phyloP scores from a whole-genome alignment of 2,113 vertebrate species.

The Silurus asotus region DNA sequence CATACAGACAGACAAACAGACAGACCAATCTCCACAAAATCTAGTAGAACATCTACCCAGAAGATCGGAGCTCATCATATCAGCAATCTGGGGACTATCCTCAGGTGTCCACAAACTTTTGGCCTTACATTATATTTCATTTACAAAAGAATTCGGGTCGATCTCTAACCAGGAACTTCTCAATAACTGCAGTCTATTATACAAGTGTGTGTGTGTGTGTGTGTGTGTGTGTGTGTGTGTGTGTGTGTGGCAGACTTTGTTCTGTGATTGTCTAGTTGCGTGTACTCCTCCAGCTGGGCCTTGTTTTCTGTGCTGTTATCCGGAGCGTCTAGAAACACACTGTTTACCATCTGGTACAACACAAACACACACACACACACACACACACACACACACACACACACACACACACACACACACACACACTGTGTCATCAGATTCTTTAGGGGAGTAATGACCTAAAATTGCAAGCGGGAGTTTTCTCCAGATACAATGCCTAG shows the following conservation, averaged over 20 bases:
- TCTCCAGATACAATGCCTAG: background rate
- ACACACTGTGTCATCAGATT: constrained; percentile 43
- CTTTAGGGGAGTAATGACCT: constrained; percentile 42
- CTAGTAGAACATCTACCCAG: too few relatives aligned
- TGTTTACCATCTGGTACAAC: constrained; percentile 46
- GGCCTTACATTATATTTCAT: too few relatives aligned
- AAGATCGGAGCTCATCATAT: too few relatives aligned
- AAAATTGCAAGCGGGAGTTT: constrained; percentile 10
- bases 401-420: constrained; percentile 32
- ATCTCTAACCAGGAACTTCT: background rate
- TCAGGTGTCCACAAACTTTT: too few relatives aligned
- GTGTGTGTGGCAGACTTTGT: constrained; percentile 32
- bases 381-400: constrained; percentile 29
- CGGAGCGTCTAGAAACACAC: constrained; percentile 46
- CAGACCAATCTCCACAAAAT: too few relatives aligned
- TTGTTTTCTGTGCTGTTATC: constrained; percentile 48
- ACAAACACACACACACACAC: constrained; percentile 26
- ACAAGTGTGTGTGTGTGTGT: background rate
- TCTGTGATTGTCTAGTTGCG: constrained; percentile 31
- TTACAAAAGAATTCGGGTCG: background rate
- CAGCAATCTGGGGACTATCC: too few relatives aligned
- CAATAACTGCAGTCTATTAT: background rate
- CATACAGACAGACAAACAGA: too few relatives aligned
- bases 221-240: constrained; percentile 15
- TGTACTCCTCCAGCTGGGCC: constrained; percentile 37